Conservation (phyloP, 2,888 invertebrate genomes). For the Cephus sareptanus region DNA sequence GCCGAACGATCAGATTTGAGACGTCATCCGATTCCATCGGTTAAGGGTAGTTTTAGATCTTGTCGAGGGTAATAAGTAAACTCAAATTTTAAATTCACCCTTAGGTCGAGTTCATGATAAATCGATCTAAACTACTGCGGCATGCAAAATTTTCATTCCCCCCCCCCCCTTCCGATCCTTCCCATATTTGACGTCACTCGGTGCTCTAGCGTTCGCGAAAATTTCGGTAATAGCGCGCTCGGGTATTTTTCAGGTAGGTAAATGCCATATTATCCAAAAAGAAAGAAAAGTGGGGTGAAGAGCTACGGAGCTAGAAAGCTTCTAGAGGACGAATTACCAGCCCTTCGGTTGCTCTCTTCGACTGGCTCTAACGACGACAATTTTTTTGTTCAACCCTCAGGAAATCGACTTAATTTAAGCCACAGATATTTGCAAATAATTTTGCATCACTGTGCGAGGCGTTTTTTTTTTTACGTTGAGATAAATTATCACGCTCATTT, state of each 20-base stretch:
- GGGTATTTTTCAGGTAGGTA: background rate
- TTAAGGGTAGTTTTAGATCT: background rate
- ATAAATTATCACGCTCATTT: too few species aligned
- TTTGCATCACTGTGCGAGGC: too few species aligned
- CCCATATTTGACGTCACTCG: background rate
- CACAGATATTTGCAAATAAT: background rate
- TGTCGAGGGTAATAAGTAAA: background rate
- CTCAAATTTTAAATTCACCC: background rate
- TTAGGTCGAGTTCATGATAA: background rate
- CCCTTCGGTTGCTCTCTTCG: background rate
- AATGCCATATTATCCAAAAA: background rate
- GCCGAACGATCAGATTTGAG: background rate
- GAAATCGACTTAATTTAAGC: background rate
- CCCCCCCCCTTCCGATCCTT: background rate
- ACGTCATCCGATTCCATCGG: background rate
- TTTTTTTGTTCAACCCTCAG: background rate
- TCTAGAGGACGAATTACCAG: background rate
- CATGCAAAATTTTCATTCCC: background rate
- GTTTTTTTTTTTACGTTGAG: too few species aligned
- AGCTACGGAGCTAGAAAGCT: background rate
- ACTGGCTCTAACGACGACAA: background rate
- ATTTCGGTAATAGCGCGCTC: background rate
- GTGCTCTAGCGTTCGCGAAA: background rate
- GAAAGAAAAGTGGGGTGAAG: background rate
- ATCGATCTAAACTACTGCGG: background rate